Conservation (phyloP, 2,888 invertebrate genomes). For the Cerceris rybyensis region DNA sequence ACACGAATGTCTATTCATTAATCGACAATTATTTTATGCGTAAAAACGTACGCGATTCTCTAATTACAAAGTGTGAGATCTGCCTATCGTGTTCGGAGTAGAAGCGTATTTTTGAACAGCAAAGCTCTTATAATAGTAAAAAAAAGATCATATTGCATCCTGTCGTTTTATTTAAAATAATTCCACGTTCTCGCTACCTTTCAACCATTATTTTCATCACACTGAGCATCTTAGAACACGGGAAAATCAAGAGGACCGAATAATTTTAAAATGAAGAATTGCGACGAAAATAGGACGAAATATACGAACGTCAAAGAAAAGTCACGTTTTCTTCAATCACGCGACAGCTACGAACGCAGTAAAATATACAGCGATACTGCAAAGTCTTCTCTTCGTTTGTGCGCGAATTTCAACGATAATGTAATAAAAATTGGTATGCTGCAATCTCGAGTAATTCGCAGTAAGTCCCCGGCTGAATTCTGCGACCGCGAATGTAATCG, state of each 20-base stretch:
- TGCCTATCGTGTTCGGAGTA: constrained; percentile 9
- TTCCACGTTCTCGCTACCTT: too few species aligned
- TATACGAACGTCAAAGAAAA: not conserved
- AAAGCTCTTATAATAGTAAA: not conserved
- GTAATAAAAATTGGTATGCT: not conserved
- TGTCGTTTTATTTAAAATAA: not conserved
- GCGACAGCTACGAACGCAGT: not conserved
- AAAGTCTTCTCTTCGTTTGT: not conserved
- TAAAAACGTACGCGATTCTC: constrained; percentile 30
- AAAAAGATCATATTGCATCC: not conserved
- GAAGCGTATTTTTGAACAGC: constrained; percentile 24
- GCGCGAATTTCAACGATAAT: not conserved
- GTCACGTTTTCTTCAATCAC: not conserved
- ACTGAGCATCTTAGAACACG: too few species aligned
- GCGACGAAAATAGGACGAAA: not conserved
- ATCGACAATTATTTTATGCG: constrained; percentile 39
- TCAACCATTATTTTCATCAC: too few species aligned
- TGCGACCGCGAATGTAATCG: constrained; percentile 40
- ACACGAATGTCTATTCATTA: constrained; percentile 50
- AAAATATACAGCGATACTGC: not conserved
- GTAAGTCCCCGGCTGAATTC: constrained; percentile 23
- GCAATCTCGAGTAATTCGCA: constrained; percentile 21
- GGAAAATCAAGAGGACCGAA: not conserved
- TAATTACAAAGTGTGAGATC: constrained; percentile 38
- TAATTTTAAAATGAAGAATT: not conserved